Base-by-base conservation (phyloP, 35 echinoderm and acorn worm genomes). In the Stichopus chloronotus region DNA sequence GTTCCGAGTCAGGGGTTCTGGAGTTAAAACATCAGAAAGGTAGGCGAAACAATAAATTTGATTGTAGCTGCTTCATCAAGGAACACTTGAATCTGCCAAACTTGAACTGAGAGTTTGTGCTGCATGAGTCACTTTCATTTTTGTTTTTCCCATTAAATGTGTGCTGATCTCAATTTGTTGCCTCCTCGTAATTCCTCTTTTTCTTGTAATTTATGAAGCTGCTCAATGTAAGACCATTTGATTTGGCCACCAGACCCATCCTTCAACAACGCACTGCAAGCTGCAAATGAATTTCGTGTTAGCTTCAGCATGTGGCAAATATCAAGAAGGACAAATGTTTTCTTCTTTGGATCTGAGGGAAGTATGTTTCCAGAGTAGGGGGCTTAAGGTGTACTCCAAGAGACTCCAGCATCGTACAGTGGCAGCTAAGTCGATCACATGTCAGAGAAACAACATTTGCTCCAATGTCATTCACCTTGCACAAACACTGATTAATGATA, bases 351-450 rank as follows among this genome's bases (percentile, higher is more conserved):
- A 0, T 93, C 74, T 19, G 13, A 5, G 52, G 92, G 84, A 56
- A n/a, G n/a, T n/a, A n/a, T n/a, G n/a, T n/a, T 11, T 84, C 24
- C 58, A 21, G 24, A 63, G 25, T 24, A 13, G 30, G 25, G 30
- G 85, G 2, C 6, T 91, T 78, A 86, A 96, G 43, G 10, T 59
- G 58, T 82, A 92, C 91, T n/a, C 95, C 95, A 53, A 94, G 95
- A 14, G 57, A 60, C 43, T 63, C 56, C 87, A 94, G 23, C 92
- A 94, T 96, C 2, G 91, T 56, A 53, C 94, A 59, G 79, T 96
- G 95, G 65, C 92, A 93, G 19, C 77, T 76, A 78, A 92, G 95
- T 9, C 92, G 92, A 92, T 92, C 92, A 87, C 95, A 96, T n/a
- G 92, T 96, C 17, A 96, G 81, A 9, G 92, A 94, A 16, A 92